These are phyloP conservation scores for Sesamia inferens DNA, from an alignment of 2,888 invertebrate species.

Conservation along the genomic window DNA sequence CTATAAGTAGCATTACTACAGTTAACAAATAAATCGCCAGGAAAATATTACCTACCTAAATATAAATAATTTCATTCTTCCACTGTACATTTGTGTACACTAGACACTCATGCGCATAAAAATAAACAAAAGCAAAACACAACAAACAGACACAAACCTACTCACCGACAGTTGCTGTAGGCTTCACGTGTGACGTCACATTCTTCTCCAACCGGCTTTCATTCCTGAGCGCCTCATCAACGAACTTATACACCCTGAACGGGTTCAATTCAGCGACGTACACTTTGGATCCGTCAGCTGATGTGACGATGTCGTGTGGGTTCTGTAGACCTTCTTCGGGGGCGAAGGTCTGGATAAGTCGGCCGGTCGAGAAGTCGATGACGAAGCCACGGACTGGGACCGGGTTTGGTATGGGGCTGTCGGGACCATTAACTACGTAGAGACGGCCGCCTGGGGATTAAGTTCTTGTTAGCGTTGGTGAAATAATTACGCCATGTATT, in stretches of 20 bases:
- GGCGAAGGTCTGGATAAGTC: constrained; percentile 91
- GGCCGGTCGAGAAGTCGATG: constrained; percentile 91
- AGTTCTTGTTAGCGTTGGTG: background rate
- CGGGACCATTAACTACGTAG: constrained; percentile 94
- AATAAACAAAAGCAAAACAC: constrained; percentile 37
- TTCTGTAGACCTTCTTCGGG: constrained; percentile 90
- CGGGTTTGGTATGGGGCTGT: constrained; percentile 78
- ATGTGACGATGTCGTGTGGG: constrained; percentile 95
- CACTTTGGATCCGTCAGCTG: constrained; percentile 91
- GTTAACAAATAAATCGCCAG: background rate
- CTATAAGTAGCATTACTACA: no score
- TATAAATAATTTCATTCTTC: background rate
- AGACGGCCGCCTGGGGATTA: constrained; percentile 91
- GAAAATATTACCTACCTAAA: background rate
- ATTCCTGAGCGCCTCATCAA: constrained; percentile 70
- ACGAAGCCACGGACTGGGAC: constrained; percentile 92
- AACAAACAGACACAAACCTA: constrained; percentile 69
- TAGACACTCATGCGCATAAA: background rate
- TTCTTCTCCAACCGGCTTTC: constrained; percentile 60
- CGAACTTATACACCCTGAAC: constrained; percentile 89
- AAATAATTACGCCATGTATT: background rate
- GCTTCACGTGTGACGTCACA: constrained; percentile 75
- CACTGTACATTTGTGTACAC: background rate
- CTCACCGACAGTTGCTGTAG: constrained; percentile 86
- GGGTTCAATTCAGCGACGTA: constrained; percentile 95